Base-by-base conservation (phyloP, 2,113 vertebrate genomes). In the Malaclemys terrapin region DNA sequence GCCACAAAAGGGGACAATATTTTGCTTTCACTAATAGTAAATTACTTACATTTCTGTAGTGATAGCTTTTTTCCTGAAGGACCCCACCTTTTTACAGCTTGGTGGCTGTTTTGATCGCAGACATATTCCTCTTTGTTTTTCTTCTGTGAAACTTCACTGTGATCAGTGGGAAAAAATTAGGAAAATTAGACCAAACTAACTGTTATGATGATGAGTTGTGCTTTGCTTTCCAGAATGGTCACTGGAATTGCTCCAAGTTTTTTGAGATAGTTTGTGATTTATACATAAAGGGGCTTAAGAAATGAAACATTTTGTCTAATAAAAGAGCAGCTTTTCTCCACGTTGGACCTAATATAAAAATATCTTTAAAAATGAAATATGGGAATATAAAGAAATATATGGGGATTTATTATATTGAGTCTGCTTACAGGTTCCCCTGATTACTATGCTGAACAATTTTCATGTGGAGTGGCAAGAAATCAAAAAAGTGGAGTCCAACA, bases 181-280 rank as follows among this genome's bases (percentile, higher is more conserved):
- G 92, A 29, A 19, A 29, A n/a, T 9, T 75, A 81, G 35, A 4
- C 87, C 29, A 81, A 83, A 81, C 84, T 54, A 83, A 83, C 9
- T 45, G 35, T 50, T 59, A 90, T 65, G 53, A 90, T 93, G 92
- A 65, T 56, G 0, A 53, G 10, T 57, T 87, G 57, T 3, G 1
- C 9, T 0, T 76, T 1, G 2, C 22, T 87, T 47, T 4, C 38
- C 14, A 0, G 35, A 81, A n/a, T 0, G 0, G 53, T 84, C 45
- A n/a, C 45, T 80, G 79, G 52, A 54, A 88, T 91, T 86, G 38
- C 25, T 56, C 76, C 35, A 0, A 2, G 1, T 93, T 93, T 96
- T 84, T 88, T 76, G 52, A 49, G 25, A 78, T 53, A 24, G 35
- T 80, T 82, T 88, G 87, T 8, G 49, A 94, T 17, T 56, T 49